These are phyloP conservation scores for Campaea margaritaria DNA, from an alignment of 2,888 invertebrate species.

Conservation along the genomic window DNA sequence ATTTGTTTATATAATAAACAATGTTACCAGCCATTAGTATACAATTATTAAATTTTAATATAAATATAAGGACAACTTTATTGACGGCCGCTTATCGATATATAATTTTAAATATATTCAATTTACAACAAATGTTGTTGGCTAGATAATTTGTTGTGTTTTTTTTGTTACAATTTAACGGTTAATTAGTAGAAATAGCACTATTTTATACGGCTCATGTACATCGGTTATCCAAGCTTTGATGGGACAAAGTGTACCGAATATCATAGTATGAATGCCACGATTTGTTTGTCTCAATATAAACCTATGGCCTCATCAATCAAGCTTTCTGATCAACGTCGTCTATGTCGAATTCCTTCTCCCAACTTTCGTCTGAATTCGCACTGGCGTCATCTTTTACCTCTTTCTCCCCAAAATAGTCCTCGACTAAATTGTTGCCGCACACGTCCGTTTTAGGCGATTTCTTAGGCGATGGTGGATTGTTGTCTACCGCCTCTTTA, in stretches of 20 bases:
- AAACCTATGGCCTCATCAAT: slow-evolving; percentile 53
- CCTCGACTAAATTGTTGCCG: slow-evolving; percentile 81
- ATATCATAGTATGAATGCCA: slow-evolving; percentile 12
- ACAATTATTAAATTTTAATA: too few species aligned
- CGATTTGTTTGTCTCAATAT: slow-evolving; percentile 19
- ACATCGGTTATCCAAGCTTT: too few species aligned
- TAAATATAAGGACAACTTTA: too few species aligned
- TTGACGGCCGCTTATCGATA: too few species aligned
- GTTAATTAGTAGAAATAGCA: too few species aligned
- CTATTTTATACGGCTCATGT: too few species aligned
- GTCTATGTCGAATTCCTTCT: slow-evolving; percentile 86
- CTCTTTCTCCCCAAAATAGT: slow-evolving; percentile 81
- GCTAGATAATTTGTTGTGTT: too few species aligned
- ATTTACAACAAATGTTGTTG: too few species aligned
- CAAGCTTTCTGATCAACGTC: slow-evolving; percentile 69
- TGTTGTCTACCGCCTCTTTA: slow-evolving; percentile 47
- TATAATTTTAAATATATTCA: too few species aligned
- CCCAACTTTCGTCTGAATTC: slow-evolving; percentile 86
- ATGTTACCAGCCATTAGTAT: too few species aligned
- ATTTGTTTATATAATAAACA: too few species aligned
- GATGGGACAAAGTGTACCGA: slow-evolving; percentile 2
- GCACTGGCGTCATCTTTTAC: slow-evolving; percentile 79
- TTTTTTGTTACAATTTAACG: too few species aligned
- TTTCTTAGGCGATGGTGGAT: slow-evolving; percentile 68
- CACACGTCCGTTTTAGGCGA: slow-evolving; percentile 72